Base-by-base conservation (phyloP, 2,797 vertebrate species). In the Staurois parvus region DNA sequence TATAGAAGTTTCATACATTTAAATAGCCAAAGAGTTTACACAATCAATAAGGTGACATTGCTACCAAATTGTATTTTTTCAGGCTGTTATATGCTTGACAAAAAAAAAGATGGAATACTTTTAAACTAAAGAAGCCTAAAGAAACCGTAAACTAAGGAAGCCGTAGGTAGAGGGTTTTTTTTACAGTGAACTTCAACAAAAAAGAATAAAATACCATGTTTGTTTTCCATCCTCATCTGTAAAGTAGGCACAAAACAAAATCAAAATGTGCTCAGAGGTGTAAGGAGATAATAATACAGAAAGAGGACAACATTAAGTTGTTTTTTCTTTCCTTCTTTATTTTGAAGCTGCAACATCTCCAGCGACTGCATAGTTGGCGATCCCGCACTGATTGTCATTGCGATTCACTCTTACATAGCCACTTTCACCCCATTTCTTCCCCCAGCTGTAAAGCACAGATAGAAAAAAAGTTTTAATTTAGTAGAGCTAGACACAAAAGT, bases 351-450 rank as follows among this genome's bases (percentile, higher is more conserved):
- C 78, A 34, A 80, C 45, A 42, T 80, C 78, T 13, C 13, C 66
- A 69, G 78, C 11, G 10, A 52, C 40, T 28, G 45, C 66, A 29
- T 2, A 0, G 66, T 21, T 15, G 24, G 21, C 8, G 21, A 45
- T 29, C 17, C 12, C 29, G 19, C 78, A 80, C 0, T 48, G n/a
- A 13, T 68, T 52, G 28, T 2, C 6, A 2, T 30, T 26, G 66
- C 34, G 64, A 30, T 80, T 30, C 30, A 80, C 10, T 80, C 78
- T 69, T 70, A 28, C 66, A 52, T 52, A 80, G 30, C 78, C 78
- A 11, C 45, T n/a, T 70, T 80, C 78, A 69, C 78, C 78, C 78
- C 78, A 80, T n/a, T 15, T 5, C 29, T 70, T 69, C 4, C 78
- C 78, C 66, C 26, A 80, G 28, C 78, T 80, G 66, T 80, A 69